Evolutionary conservation across 2,113 vertebrate genomes (phyloP).

Genomic region (Oncorhynchus masou): DNA sequence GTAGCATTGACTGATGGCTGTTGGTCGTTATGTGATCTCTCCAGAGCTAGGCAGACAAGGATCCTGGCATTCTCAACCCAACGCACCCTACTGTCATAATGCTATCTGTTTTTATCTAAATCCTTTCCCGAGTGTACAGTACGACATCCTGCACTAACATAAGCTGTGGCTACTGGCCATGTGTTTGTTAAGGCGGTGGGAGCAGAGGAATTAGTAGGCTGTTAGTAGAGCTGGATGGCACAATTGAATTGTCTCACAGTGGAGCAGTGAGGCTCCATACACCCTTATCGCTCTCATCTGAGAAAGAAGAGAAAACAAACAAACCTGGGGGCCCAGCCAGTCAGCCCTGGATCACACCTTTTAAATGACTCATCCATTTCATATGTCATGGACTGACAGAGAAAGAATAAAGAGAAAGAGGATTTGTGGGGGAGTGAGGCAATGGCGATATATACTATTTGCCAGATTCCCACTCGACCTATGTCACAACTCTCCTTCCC

Average conservation of each 20-base stretch:
- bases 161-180: constrained; percentile 37
- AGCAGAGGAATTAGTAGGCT: constrained; percentile 46
- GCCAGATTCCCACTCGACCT: not conserved
- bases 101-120: constrained; percentile 61
- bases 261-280: constrained; percentile 29
- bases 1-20: constrained; percentile 47
- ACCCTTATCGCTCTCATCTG: constrained; percentile 16
- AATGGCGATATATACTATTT: not conserved
- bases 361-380: constrained; percentile 27
- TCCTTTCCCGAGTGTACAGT: constrained; percentile 39
- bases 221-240: constrained; percentile 34
- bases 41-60: not conserved
- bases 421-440: not conserved
- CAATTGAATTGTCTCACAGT: constrained; percentile 35
- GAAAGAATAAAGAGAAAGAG: constrained; percentile 1
- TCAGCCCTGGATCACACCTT: constrained; percentile 5
- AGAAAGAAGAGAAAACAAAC: constrained; percentile 10
- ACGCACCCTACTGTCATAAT: constrained; percentile 41
- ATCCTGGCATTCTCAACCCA: not conserved
- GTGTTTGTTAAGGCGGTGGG: constrained; percentile 35
- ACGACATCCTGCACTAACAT: constrained; percentile 28
- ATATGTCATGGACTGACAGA: constrained; percentile 6
- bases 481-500: too few species aligned
- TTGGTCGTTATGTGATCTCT: constrained; percentile 27
- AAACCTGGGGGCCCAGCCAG: constrained; percentile 23